These are phyloP conservation scores for Cynopterus brachyotis DNA, from an alignment of 2,113 vertebrate genomes.

Conservation along the genomic window DNA sequence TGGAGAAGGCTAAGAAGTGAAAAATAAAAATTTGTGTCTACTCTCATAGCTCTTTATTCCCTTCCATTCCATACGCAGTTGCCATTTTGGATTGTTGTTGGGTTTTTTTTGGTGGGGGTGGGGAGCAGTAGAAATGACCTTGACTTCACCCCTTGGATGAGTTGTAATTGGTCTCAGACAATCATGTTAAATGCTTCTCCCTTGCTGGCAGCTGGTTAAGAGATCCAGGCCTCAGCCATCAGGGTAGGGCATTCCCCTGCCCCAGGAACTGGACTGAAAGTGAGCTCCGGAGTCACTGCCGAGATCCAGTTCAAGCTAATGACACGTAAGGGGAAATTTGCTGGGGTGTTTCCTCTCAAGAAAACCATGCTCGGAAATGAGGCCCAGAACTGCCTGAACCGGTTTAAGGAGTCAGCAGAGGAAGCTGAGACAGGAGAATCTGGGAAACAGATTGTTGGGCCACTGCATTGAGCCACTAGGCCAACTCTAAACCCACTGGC, in stretches of 20 bases:
- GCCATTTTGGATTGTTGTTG: background rate
- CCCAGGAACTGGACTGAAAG: background rate
- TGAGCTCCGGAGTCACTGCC: background rate
- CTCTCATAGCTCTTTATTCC: background rate
- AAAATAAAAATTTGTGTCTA: conserved; percentile 36
- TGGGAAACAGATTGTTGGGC: background rate
- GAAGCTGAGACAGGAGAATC: background rate
- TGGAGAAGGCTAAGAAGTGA: background rate
- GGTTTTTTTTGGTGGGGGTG: background rate
- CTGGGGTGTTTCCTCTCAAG: background rate
- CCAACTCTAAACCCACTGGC: background rate
- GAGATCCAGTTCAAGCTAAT: background rate
- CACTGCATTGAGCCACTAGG: background rate
- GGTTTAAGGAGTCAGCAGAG: background rate
- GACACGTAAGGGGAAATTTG: background rate
- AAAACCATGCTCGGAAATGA: background rate
- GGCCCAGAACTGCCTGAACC: background rate
- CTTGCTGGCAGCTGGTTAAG: background rate
- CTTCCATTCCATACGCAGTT: background rate
- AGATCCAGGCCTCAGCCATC: background rate
- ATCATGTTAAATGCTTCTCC: background rate
- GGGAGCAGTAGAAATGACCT: background rate
- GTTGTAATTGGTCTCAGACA: background rate
- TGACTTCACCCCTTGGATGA: background rate
- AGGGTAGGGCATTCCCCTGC: background rate